Base-by-base conservation (phyloP, 2,888 invertebrate genomes). In the Eupeodes luniger region DNA sequence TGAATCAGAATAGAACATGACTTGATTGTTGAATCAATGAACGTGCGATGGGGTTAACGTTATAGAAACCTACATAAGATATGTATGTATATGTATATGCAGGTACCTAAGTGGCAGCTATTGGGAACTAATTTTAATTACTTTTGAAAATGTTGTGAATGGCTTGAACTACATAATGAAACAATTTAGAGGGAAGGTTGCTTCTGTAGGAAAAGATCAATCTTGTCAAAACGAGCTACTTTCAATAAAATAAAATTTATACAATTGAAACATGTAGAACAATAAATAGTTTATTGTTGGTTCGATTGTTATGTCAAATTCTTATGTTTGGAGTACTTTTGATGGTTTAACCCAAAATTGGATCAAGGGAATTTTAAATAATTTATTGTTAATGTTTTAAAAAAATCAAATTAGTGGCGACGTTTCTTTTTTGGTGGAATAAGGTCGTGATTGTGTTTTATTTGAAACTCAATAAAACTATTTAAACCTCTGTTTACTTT, bases 61-160 rank as follows among this genome's bases (percentile, higher is more conserved):
- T 67, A 69, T 75, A 66, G 27, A 27, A 27, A 27, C 27, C 2
- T 27, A 53, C 9, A 2, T 19, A 19, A 19, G 0, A 19, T 19
- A 19, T 19, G 19, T 19, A 19, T 19, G 19, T 19, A 19, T 19
- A 19, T 27, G 19, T 53, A 9, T 7, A 4, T 40, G 4, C 0
- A 10, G 10, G 16, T 12, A 57, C 0, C 40, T 1, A 4, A 40
- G 66, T 67, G 36, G 19, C 27, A 27, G 27, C 27, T 14, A 27
- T 86, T 82, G 78, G 57, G 74, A 79, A 82, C 75, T 86, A 53
- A 79, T 79, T 86, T 75, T 86, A 79, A 86, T 82, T 86, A 75
- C 62, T 40, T 61, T 70, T 44, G 44, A 4, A 36, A 55, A 14
- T 6, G 57, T 55, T 44, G 57, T 34, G 55, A 70, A 57, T 57